A percentile compares a stretch with the other conserved stretches of the same genome.
Conservation (phyloP, 2,888 invertebrate genomes). For the Hoplodrina ambigua region DNA sequence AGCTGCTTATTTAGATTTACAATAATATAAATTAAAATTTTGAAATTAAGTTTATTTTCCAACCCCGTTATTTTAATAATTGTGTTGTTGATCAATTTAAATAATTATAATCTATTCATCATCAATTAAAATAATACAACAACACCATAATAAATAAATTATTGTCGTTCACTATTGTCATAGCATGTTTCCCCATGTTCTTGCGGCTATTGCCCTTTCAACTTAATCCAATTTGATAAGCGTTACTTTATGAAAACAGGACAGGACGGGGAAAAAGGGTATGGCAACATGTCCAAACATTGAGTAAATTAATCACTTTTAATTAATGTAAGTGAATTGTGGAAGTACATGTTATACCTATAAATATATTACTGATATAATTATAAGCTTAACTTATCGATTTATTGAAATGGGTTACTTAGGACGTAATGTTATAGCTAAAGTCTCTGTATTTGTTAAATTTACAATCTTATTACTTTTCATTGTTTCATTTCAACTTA, state of each 20-base stretch:
- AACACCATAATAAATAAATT: conserved; percentile 57
- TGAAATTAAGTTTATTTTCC: background rate
- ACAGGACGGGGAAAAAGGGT: conserved; percentile 68
- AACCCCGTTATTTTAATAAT: too few relatives aligned
- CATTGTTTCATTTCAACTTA: too few relatives aligned
- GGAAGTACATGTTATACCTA: conserved; percentile 16
- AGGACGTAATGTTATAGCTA: background rate
- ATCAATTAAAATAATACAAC: conserved; percentile 42
- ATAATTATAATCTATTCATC: too few relatives aligned
- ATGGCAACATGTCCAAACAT: conserved; percentile 59
- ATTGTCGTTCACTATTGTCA: conserved; percentile 54
- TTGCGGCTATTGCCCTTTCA: conserved; percentile 67
- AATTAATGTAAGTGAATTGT: conserved; percentile 54
- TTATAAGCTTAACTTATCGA: conserved; percentile 23
- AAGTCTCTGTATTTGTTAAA: background rate
- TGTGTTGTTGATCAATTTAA: too few relatives aligned
- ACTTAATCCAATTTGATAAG: conserved; percentile 71
- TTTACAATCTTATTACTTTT: background rate
- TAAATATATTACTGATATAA: conserved; percentile 22
- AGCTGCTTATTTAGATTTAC: too few relatives aligned
- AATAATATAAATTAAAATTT: too few relatives aligned
- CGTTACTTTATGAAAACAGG: conserved; percentile 69
- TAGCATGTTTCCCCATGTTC: conserved; percentile 62
- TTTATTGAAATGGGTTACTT: background rate
- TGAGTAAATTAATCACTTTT: conserved; percentile 55